Percentiles rank a stretch among this genome's conserved stretches.
These are phyloP conservation scores for Beris chalybata DNA, from an alignment of 2,888 invertebrate genomes.

Conservation along the genomic window DNA sequence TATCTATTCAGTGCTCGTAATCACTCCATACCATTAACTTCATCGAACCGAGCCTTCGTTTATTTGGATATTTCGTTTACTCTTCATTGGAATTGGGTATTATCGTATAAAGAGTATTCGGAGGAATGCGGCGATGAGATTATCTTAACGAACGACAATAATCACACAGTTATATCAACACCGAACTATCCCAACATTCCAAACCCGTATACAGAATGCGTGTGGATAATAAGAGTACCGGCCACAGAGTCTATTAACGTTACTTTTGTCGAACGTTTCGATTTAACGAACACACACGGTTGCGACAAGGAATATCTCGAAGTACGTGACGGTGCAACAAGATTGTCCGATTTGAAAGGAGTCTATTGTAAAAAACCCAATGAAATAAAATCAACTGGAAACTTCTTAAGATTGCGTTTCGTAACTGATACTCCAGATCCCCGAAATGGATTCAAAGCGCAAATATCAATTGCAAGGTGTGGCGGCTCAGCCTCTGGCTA, in stretches of 20 bases:
- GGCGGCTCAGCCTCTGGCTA: conserved; percentile 69
- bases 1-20: conserved; percentile 61
- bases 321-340: conserved; percentile 80
- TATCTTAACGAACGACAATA: conserved; percentile 58
- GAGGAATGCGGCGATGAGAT: conserved; percentile 70
- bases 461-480: conserved; percentile 57
- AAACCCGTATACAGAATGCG: conserved; percentile 77
- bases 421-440: conserved; percentile 70
- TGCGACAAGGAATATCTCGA: conserved; percentile 66
- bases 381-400: conserved; percentile 60
- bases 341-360: conserved; percentile 66
- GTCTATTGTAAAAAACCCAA: conserved; percentile 66
- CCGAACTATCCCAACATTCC: conserved; percentile 84
- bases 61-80: conserved; percentile 47
- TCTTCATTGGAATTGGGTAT: conserved; percentile 35
- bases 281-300: conserved; percentile 59
- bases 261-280: conserved; percentile 76
- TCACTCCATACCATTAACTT: conserved; percentile 60
- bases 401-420: conserved; percentile 71
- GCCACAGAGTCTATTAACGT: conserved; percentile 73
- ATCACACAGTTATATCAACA: conserved; percentile 64
- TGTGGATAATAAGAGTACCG: conserved; percentile 75
- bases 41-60: conserved; percentile 65
- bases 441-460: conserved; percentile 73
- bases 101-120: conserved; percentile 65